phyloP scores from a whole-genome alignment of 2,797 vertebrate genomes.

The Pristis pectinata region DNA sequence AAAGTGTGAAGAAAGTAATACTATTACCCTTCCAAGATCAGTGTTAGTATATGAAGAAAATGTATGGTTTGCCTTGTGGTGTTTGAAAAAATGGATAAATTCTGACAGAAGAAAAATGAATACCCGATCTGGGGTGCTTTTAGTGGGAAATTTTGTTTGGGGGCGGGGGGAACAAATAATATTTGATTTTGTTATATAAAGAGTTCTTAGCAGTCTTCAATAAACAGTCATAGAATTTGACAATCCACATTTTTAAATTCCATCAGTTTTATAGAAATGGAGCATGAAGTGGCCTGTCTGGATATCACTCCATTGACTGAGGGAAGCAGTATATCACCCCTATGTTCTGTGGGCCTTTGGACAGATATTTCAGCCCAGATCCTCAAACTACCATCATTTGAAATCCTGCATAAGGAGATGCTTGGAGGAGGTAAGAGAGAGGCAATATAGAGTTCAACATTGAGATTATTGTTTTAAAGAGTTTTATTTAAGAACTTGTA shows the following conservation, averaged over 20 bases:
- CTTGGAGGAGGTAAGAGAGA: slow-evolving; percentile 82
- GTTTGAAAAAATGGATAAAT: background rate
- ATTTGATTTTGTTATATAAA: too few relatives aligned
- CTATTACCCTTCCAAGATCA: background rate
- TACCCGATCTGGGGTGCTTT: too few relatives aligned
- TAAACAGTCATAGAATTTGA: background rate
- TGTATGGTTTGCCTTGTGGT: background rate
- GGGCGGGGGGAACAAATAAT: too few relatives aligned
- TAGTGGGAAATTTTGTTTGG: too few relatives aligned
- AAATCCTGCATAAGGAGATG: slow-evolving; percentile 95
- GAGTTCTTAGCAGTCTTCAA: background rate
- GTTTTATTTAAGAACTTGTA: background rate
- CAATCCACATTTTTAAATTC: background rate
- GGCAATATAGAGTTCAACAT: background rate
- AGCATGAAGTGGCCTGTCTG: slow-evolving; percentile 94
- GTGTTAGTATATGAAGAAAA: background rate
- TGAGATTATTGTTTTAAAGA: background rate
- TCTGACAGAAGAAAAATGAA: background rate
- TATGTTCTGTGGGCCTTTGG: slow-evolving; percentile 95
- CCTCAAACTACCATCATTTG: slow-evolving; percentile 86
- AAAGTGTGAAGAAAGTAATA: background rate
- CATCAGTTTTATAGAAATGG: slow-evolving; percentile 87
- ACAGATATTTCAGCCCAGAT: slow-evolving; percentile 95
- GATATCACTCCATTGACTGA: slow-evolving; percentile 94
- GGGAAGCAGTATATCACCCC: slow-evolving; percentile 71